Evolutionary conservation across 2,888 invertebrate genomes (phyloP).

Genomic region (Ischnus inquisitorius): DNA sequence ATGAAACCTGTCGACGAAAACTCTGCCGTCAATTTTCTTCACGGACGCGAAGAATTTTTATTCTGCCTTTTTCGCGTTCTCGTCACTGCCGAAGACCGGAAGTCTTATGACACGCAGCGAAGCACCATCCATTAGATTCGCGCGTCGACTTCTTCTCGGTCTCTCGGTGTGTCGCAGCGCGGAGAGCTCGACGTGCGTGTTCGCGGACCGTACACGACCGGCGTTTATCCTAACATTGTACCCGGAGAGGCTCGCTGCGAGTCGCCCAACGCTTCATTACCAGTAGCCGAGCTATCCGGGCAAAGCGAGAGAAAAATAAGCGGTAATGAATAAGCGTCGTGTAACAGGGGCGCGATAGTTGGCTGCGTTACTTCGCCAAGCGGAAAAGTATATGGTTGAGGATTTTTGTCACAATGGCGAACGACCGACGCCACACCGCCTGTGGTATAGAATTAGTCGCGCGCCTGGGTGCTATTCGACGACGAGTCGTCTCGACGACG

Average conservation of each 20-base stretch:
- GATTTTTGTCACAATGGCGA: conserved; percentile 69
- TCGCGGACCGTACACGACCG: conserved; percentile 52
- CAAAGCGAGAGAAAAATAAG: conserved; percentile 32
- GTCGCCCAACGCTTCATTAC: conserved; percentile 38
- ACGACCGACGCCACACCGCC: conserved; percentile 61
- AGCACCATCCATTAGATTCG: conserved; percentile 56
- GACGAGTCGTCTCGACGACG: conserved; percentile 51
- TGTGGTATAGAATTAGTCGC: conserved; percentile 65
- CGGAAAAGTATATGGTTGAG: conserved; percentile 66
- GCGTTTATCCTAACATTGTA: conserved; percentile 60
- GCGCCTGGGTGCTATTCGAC: conserved; percentile 62
- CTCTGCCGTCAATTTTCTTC: background rate
- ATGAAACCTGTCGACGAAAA: background rate
- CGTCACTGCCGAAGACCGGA: conserved; percentile 38
- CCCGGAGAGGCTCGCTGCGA: conserved; percentile 10
- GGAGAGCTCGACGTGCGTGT: conserved; percentile 49
- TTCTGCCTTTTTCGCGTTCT: background rate
- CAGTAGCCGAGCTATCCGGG: conserved; percentile 13
- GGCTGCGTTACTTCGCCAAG: conserved; percentile 57
- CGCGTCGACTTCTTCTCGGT: conserved; percentile 51
- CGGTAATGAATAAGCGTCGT: conserved; percentile 72
- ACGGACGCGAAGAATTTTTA: background rate
- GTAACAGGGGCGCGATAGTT: conserved; percentile 30
- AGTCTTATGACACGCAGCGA: conserved; percentile 36
- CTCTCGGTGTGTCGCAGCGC: conserved; percentile 40